Conservation (phyloP, 2,113 vertebrate genomes). For the Tenebrosternarchus preto region DNA sequence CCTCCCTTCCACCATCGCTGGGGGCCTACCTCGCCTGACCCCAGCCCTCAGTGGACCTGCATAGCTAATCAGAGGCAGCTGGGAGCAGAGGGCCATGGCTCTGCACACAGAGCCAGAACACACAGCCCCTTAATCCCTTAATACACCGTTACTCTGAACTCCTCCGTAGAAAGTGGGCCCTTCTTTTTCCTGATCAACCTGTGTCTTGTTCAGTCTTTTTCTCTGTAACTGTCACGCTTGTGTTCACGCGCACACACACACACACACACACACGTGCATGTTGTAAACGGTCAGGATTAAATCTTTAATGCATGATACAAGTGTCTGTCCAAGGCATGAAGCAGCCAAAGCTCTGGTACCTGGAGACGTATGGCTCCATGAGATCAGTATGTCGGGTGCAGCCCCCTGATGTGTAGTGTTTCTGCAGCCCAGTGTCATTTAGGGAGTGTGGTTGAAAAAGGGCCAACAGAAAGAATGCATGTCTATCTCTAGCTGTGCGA, state of each 20-base stretch:
- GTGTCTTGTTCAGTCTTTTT: not conserved
- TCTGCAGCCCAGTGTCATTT: not conserved
- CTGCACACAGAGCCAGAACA: not conserved
- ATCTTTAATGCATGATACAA: not conserved
- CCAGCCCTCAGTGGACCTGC: conserved; percentile 34
- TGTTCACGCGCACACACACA: not conserved
- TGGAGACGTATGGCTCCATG: not conserved
- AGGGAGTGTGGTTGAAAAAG: not conserved
- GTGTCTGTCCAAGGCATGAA: not conserved
- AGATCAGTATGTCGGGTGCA: not conserved
- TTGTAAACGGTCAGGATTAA: not conserved
- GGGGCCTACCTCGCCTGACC: conserved; percentile 46
- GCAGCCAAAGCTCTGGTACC: not conserved
- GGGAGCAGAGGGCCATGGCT: not conserved
- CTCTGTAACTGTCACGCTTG: not conserved
- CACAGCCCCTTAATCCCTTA: not conserved
- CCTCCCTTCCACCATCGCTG: conserved; percentile 7
- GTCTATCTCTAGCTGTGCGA: not conserved
- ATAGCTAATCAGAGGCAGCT: conserved; percentile 55
- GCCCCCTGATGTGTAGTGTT: not conserved
- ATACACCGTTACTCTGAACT: not conserved
- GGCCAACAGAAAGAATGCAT: conserved; percentile 4
- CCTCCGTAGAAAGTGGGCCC: not conserved
- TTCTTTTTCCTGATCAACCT: not conserved
- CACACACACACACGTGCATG: not conserved